phyloP scores from a whole-genome alignment of 2,113 vertebrate species.

The Trogon surrucura region DNA sequence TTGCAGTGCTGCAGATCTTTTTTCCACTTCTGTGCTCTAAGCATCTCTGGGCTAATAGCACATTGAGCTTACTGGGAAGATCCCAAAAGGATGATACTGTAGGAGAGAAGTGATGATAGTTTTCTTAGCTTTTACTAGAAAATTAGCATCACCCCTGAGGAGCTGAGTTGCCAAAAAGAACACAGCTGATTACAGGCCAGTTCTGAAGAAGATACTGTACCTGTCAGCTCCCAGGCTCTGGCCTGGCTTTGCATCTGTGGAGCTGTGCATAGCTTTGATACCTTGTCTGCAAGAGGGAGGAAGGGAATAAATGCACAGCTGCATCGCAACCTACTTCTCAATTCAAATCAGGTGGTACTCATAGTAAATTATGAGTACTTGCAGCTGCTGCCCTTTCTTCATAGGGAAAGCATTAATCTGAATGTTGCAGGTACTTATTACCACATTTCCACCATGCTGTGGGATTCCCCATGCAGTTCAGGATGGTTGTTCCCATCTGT shows the following conservation, averaged over 20 bases:
- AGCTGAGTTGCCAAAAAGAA: neutral
- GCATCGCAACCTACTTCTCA: conserved; percentile 7
- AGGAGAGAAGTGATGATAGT: neutral
- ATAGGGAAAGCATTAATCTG: neutral
- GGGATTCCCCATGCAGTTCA: neutral
- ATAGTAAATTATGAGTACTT: conserved; percentile 1
- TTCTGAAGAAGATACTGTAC: neutral
- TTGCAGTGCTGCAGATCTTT: neutral
- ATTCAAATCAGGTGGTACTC: neutral
- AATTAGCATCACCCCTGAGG: neutral
- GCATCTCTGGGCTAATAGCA: neutral
- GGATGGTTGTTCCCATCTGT: neutral
- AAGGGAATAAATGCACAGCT: conserved; percentile 21
- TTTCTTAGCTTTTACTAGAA: conserved; percentile 6
- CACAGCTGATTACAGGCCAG: neutral
- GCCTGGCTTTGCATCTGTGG: neutral
- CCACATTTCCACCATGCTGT: neutral
- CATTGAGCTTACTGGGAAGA: neutral
- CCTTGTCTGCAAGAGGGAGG: neutral
- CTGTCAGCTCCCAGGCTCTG: neutral
- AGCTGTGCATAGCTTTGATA: neutral
- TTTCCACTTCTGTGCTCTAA: neutral
- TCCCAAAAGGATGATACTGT: neutral
- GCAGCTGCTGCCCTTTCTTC: conserved; percentile 26
- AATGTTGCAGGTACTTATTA: neutral